Percentiles rank a stretch among this genome's conserved stretches.
Conservation (phyloP, 2,888 invertebrate genomes). For the Cabera pusaria region DNA sequence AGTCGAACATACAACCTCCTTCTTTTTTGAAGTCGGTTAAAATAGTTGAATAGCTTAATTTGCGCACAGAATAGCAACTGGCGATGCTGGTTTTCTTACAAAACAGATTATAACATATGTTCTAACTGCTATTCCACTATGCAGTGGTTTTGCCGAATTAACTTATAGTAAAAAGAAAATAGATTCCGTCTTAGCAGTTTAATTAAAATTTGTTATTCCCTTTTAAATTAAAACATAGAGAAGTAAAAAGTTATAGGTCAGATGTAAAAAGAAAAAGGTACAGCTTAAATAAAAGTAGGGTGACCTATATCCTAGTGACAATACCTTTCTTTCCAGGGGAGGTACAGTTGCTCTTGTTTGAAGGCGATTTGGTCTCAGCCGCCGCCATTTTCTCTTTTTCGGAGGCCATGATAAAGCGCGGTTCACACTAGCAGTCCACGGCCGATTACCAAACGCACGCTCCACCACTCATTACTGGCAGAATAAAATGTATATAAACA, state of each 20-base stretch:
- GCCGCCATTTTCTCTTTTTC: conserved; percentile 79
- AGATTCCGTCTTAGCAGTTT: too few species aligned
- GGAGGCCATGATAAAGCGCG: conserved; percentile 65
- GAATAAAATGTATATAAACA: conserved; percentile 21
- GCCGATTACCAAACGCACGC: conserved; percentile 55
- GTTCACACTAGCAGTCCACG: conserved; percentile 45
- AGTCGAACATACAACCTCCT: too few species aligned
- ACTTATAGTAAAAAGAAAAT: too few species aligned
- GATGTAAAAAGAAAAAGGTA: neutral
- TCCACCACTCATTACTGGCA: conserved; percentile 66
- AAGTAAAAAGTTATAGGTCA: neutral
- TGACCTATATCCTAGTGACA: conserved; percentile 20
- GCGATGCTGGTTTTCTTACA: too few species aligned
- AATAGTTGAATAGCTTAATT: too few species aligned
- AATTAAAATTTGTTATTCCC: too few species aligned
- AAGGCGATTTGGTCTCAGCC: conserved; percentile 72
- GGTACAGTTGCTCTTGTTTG: conserved; percentile 75
- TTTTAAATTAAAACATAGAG: neutral
- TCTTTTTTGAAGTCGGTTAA: too few species aligned
- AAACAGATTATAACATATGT: too few species aligned
- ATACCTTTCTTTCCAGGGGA: conserved; percentile 81
- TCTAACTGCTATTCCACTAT: too few species aligned
- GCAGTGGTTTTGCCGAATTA: too few species aligned
- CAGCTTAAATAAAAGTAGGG: neutral
- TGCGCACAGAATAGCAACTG: too few species aligned